A percentile compares a stretch with the other conserved stretches of the same genome.
Conservation (phyloP, 1,140 invertebrate species). For the Cotesia chilonis region DNA sequence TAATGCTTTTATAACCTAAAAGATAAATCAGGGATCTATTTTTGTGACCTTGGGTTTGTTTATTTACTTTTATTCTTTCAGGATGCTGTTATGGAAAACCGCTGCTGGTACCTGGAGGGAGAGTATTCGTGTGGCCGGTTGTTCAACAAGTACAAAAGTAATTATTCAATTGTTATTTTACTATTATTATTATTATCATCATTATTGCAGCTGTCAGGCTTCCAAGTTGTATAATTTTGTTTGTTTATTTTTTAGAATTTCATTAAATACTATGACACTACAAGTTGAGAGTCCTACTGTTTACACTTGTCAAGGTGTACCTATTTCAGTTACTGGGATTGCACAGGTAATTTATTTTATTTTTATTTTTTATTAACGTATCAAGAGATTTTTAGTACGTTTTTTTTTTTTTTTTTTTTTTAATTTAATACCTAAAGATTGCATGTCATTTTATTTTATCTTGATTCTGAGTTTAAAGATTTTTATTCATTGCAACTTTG, state of each 20-base stretch:
- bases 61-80: slow-evolving; percentile 56
- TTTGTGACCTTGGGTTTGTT: not conserved
- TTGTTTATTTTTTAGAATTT: slow-evolving; percentile 75
- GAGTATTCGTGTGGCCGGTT: slow-evolving; percentile 96
- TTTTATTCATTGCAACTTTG: too few relatives aligned
- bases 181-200: not conserved
- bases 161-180: slow-evolving; percentile 36
- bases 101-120: slow-evolving; percentile 89
- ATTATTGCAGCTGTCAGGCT: not conserved
- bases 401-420: too few relatives aligned
- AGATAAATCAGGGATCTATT: not conserved
- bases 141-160: slow-evolving; percentile 95
- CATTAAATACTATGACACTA: slow-evolving; percentile 95
- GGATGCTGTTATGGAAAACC: slow-evolving; percentile 93
- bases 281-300: slow-evolving; percentile 91
- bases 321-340: slow-evolving; percentile 96
- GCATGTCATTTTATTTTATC: too few relatives aligned
- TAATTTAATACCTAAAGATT: too few relatives aligned
- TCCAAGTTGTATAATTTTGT: slow-evolving; percentile 39
- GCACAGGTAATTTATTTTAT: slow-evolving; percentile 77
- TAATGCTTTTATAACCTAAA: not conserved
- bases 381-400: too few relatives aligned
- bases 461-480: too few relatives aligned
- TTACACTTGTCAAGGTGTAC: slow-evolving; percentile 95
- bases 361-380: not conserved